Percentiles rank a stretch among this genome's conserved stretches.
phyloP scores from a whole-genome alignment of 2,888 invertebrate species.

The Zaprionus bogoriensis region DNA sequence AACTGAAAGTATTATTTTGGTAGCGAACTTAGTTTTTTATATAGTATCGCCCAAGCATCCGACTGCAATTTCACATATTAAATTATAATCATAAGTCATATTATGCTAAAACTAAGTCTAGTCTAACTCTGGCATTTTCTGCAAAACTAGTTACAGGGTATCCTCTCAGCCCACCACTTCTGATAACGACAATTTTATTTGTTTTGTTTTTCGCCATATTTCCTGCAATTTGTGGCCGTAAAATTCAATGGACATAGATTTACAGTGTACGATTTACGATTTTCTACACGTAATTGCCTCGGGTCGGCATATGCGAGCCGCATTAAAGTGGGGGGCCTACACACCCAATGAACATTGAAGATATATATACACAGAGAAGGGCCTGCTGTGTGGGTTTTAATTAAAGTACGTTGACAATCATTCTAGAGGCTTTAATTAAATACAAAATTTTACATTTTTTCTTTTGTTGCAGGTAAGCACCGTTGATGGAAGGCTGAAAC shows the following conservation, averaged over 20 bases:
- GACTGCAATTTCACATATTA: no score
- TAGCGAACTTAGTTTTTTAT: no score
- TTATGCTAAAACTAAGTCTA: no score
- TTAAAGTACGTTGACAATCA: no score
- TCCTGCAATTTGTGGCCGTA: constrained; percentile 60
- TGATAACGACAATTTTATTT: background rate
- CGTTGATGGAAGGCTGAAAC: constrained; percentile 19
- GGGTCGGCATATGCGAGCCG: constrained; percentile 35
- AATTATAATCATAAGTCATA: no score
- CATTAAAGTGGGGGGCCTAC: constrained; percentile 34
- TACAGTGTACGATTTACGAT: constrained; percentile 59
- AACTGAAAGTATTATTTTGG: no score
- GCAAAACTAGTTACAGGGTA: constrained; percentile 1
- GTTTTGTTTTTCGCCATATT: constrained; percentile 26
- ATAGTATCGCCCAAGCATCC: no score
- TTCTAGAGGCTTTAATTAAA: no score
- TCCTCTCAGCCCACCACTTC: background rate
- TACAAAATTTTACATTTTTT: constrained; percentile 2
- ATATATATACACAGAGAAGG: constrained; percentile 8
- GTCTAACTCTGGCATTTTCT: no score
- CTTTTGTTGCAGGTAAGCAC: constrained; percentile 63
- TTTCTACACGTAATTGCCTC: constrained; percentile 57
- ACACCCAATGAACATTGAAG: background rate
- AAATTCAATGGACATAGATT: constrained; percentile 40
- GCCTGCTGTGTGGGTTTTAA: constrained; percentile 32